Evolutionary conservation across 2,888 invertebrate species (phyloP), one percentile per base, ranked within the genome.

Genomic region (Folsomia candida): DNA sequence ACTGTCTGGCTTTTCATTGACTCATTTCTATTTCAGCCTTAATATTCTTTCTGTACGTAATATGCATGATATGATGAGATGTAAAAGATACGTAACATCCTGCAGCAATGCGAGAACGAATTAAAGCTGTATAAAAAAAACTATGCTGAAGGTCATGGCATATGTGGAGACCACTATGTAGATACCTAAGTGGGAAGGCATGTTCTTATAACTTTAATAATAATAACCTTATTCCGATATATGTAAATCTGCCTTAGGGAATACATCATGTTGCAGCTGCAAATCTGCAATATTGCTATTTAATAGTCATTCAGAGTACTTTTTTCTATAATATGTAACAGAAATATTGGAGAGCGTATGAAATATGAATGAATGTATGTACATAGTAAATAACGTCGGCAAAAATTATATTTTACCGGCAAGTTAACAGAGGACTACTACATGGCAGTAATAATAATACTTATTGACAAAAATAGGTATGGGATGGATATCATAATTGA

Each of bases 131-230:
- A 14, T 54, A 54, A 4, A 54, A 54, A 54, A 54, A 54, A 54
- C 54, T 20, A 54, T 54, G 54, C 54, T 54, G 54, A 54, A 54
- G 54, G 54, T 54, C 54, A 54, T 37, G 37, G 14, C n/a, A n/a
- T n/a, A n/a, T n/a, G n/a, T n/a, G n/a, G n/a, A n/a, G n/a, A n/a
- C n/a, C n/a, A n/a, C n/a, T n/a, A n/a, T n/a, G n/a, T n/a, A n/a
- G n/a, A n/a, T n/a, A n/a, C n/a, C n/a, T n/a, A n/a, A n/a, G n/a
- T n/a, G n/a, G n/a, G n/a, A n/a, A n/a, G n/a, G n/a, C n/a, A n/a
- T n/a, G n/a, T n/a, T n/a, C n/a, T n/a, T n/a, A n/a, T n/a, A n/a
- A n/a, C n/a, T n/a, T n/a, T n/a, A n/a, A n/a, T n/a, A n/a, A n/a
- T n/a, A n/a, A n/a, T n/a, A n/a, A n/a, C n/a, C n/a, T 37, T 37